Conservation (phyloP, 2,888 invertebrate species). For the Macroteleia sp. region DNA sequence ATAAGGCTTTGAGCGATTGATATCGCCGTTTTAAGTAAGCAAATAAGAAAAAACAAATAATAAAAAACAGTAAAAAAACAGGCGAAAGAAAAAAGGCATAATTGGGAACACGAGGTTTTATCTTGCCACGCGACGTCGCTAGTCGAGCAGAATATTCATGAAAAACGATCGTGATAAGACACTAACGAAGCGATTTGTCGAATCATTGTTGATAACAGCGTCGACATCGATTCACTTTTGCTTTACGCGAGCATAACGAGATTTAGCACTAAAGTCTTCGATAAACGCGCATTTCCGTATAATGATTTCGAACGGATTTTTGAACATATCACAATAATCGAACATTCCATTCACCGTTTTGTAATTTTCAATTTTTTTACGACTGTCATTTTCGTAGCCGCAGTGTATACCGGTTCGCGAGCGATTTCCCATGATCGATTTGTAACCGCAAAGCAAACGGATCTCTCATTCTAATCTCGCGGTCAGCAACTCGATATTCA, state of each 20-base stretch:
- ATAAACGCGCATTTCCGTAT: slow-evolving; percentile 57
- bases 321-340: slow-evolving; percentile 43
- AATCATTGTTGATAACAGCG: slow-evolving; percentile 60
- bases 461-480: slow-evolving; percentile 56
- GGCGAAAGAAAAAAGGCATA: slow-evolving; percentile 34
- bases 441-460: slow-evolving; percentile 62
- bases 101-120: slow-evolving; percentile 61
- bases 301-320: slow-evolving; percentile 27
- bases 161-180: slow-evolving; percentile 62
- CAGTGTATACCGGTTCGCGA: slow-evolving; percentile 47
- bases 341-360: slow-evolving; percentile 58
- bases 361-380: slow-evolving; percentile 58
- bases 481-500: slow-evolving; percentile 54
- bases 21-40: slow-evolving; percentile 35
- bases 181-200: slow-evolving; percentile 62
- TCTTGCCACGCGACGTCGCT: slow-evolving; percentile 63
- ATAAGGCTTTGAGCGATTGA: slow-evolving; percentile 23
- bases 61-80: background rate
- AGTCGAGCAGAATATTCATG: slow-evolving; percentile 60
- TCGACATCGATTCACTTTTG: slow-evolving; percentile 53
- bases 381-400: slow-evolving; percentile 59
- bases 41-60: slow-evolving; percentile 21
- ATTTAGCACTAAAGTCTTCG: slow-evolving; percentile 33
- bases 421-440: slow-evolving; percentile 62
- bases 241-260: slow-evolving; percentile 38